A percentile compares a stretch with the other conserved stretches of the same genome.
phyloP scores from a whole-genome alignment of 2,797 vertebrate species.

The Phrynocephalus vlangalii region DNA sequence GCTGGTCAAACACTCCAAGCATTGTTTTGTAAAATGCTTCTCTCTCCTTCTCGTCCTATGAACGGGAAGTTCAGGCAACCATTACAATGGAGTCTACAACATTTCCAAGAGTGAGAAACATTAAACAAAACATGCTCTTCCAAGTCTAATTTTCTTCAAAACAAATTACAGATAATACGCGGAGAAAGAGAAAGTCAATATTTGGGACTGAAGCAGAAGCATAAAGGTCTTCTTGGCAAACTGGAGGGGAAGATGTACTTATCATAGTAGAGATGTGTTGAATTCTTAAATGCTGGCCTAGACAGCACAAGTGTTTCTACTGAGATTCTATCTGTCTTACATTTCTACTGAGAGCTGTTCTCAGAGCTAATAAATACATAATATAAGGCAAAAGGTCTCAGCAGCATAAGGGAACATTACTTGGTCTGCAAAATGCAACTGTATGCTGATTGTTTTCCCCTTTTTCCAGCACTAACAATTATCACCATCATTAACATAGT shows the following conservation, averaged over 20 bases:
- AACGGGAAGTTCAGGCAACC: not conserved
- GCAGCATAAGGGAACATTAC: not conserved
- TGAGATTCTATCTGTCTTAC: not conserved
- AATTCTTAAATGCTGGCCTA: not conserved
- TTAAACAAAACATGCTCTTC: not conserved
- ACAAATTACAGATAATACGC: too few species aligned
- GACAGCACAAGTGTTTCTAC: not conserved
- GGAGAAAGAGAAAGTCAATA: too few species aligned
- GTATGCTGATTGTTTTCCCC: too few species aligned
- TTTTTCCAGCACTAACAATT: too few species aligned
- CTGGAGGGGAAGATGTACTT: not conserved
- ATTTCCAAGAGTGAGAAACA: conserved; percentile 9
- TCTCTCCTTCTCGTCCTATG: not conserved
- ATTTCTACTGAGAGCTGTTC: not conserved
- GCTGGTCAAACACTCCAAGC: too few species aligned
- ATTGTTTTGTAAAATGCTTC: not conserved
- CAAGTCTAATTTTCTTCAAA: too few species aligned
- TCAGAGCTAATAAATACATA: not conserved
- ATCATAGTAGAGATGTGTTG: too few species aligned
- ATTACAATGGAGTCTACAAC: not conserved
- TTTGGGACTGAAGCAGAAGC: not conserved
- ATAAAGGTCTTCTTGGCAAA: not conserved
- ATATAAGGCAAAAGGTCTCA: not conserved
- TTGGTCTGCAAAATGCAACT: not conserved
- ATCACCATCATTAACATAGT: not conserved